Percentiles rank a stretch among this genome's conserved stretches.
Evolutionary conservation across 2,113 vertebrate species (phyloP).

Genomic region (Eonycteris spelaea): DNA sequence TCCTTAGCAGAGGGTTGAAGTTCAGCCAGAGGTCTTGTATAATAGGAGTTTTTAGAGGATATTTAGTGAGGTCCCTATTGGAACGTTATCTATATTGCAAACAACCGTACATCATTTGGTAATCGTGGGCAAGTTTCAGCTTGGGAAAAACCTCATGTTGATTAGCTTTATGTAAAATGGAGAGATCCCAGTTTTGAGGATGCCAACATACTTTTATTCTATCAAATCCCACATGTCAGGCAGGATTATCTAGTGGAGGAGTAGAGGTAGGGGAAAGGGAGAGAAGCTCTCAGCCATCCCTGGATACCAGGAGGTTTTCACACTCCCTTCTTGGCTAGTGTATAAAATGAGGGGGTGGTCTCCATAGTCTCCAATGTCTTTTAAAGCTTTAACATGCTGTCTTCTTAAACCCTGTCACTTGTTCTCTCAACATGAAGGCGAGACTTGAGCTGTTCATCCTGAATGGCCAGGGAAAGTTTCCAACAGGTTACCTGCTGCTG

Average conservation of each 20-base stretch:
- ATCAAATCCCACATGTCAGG: conserved; percentile 53
- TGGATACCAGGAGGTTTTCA: conserved; percentile 37
- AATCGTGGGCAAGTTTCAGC: conserved; percentile 75
- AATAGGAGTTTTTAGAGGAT: conserved; percentile 81
- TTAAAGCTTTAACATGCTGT: not conserved
- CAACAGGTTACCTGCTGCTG: not conserved
- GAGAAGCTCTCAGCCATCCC: not conserved
- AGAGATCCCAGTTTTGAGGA: conserved; percentile 48
- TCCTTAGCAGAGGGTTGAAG: conserved; percentile 76
- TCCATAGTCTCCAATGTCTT: not conserved
- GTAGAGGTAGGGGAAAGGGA: not conserved
- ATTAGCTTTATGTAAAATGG: conserved; percentile 68
- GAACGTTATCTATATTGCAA: conserved; percentile 80
- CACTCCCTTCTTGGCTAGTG: conserved; percentile 13
- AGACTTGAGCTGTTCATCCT: not conserved
- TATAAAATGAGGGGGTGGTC: not conserved
- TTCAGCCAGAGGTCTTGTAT: conserved; percentile 84
- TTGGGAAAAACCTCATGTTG: conserved; percentile 72
- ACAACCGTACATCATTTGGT: conserved; percentile 79
- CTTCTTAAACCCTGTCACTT: not conserved
- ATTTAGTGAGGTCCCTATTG: conserved; percentile 80
- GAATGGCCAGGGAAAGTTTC: not conserved
- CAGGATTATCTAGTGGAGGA: conserved; percentile 53
- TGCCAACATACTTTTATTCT: conserved; percentile 37
- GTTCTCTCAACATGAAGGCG: not conserved